Evolutionary conservation across 92 coral and sea anemone species (phyloP).

Genomic region (Palythoa grandis): DNA sequence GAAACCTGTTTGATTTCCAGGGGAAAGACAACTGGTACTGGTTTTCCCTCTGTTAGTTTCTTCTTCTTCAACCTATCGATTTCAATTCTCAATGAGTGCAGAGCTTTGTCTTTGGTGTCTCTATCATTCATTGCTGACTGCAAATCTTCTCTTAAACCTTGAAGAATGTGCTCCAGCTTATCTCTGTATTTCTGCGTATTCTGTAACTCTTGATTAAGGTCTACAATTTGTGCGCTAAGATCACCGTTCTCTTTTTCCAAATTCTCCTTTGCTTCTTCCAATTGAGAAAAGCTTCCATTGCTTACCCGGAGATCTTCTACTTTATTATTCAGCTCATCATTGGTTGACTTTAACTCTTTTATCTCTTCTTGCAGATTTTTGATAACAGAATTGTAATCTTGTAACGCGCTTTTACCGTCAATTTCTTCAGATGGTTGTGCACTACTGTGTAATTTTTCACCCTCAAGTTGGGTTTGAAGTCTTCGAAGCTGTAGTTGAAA

Average conservation of each 20-base stretch:
- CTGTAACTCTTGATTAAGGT: conserved; percentile 19
- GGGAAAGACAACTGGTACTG: conserved; percentile 59
- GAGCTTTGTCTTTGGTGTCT: conserved; percentile 52
- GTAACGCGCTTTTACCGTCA: background rate
- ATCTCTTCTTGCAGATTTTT: conserved; percentile 64
- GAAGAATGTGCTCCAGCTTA: conserved; percentile 60
- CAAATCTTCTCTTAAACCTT: conserved; percentile 76
- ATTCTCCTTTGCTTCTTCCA: conserved; percentile 54
- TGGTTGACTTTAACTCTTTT: conserved; percentile 62
- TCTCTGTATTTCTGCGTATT: conserved; percentile 47
- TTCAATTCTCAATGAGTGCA: conserved; percentile 56
- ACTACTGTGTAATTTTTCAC: background rate
- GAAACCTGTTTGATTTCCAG: conserved; percentile 63
- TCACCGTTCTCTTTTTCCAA: conserved; percentile 49
- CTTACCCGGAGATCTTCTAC: conserved; percentile 41
- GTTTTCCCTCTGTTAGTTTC: conserved; percentile 59
- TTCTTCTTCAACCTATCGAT: conserved; percentile 55
- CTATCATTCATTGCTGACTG: conserved; percentile 70
- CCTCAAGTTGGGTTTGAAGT: conserved; percentile 5
- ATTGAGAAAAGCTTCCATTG: conserved; percentile 14
- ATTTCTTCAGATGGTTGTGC: conserved; percentile 3
- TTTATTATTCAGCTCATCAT: conserved; percentile 54
- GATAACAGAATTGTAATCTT: conserved; percentile 16
- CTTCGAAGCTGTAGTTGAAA: conserved; percentile 62
- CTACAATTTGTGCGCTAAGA: conserved; percentile 34